These are phyloP conservation scores for Bombyx huttoni DNA, from an alignment of 2,888 invertebrate species.

Conservation along the genomic window DNA sequence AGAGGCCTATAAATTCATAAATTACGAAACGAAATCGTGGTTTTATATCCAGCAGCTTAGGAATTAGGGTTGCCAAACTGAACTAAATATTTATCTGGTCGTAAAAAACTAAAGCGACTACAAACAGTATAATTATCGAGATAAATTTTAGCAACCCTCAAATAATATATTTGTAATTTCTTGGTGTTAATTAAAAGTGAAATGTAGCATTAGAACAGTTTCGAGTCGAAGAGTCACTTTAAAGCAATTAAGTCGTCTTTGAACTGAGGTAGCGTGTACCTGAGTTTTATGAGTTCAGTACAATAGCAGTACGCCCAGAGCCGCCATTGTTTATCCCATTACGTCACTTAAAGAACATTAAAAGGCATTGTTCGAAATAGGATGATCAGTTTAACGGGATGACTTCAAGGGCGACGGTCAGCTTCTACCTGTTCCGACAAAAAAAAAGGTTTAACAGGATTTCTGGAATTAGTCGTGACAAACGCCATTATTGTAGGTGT, in stretches of 20 bases:
- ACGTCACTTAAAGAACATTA: conserved; percentile 46
- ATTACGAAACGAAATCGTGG: too few species aligned
- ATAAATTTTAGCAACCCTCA: neutral
- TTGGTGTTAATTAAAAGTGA: too few species aligned
- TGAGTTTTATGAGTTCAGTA: conserved; percentile 48
- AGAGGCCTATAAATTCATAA: too few species aligned
- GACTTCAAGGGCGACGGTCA: conserved; percentile 25
- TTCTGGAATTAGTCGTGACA: neutral
- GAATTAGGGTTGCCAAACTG: too few species aligned
- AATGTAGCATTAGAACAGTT: too few species aligned
- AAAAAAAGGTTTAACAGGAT: neutral
- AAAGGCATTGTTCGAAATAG: conserved; percentile 39
- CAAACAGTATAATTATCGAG: too few species aligned
- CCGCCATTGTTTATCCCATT: conserved; percentile 54
- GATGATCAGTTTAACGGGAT: conserved; percentile 60
- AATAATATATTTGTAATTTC: neutral
- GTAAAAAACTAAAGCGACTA: too few species aligned
- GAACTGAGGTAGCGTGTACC: conserved; percentile 64
- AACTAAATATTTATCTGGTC: too few species aligned
- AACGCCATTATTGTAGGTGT: neutral
- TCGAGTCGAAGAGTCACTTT: conserved; percentile 12
- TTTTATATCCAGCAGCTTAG: too few species aligned
- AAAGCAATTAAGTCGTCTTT: conserved; percentile 48
- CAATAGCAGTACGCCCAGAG: conserved; percentile 34
- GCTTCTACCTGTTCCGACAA: conserved; percentile 33